Evolutionary conservation across 2,797 vertebrate genomes (phyloP).

Genomic region (Triplophysa bombifrons): DNA sequence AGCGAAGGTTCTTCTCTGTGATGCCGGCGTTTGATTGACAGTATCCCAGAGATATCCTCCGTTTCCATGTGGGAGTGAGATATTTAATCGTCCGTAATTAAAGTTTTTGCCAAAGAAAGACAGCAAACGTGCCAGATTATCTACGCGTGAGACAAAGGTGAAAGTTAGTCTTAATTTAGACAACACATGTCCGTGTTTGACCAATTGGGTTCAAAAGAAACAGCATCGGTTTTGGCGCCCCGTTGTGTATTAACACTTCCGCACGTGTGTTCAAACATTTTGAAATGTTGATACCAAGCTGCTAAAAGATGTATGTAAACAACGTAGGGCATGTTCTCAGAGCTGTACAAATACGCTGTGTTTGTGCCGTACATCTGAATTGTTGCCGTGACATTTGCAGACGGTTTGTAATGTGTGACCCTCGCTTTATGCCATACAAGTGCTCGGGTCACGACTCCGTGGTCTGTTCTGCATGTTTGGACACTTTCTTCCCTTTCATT

Average conservation of each 20-base stretch:
- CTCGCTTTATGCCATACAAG: slow-evolving; percentile 39
- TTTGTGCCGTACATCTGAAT: slow-evolving; percentile 1
- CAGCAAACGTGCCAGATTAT: slow-evolving; percentile 16
- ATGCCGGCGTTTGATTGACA: slow-evolving; percentile 49
- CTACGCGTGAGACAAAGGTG: background rate
- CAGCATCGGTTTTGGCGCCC: background rate
- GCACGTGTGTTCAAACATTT: background rate
- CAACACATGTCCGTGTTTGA: slow-evolving; percentile 28
- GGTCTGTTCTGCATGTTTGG: slow-evolving; percentile 53
- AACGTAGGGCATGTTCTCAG: slow-evolving; percentile 28
- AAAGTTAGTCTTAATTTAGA: slow-evolving; percentile 23
- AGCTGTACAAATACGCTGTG: slow-evolving; percentile 18
- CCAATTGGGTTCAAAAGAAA: background rate
- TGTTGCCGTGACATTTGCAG: slow-evolving; percentile 28
- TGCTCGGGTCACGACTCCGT: slow-evolving; percentile 34
- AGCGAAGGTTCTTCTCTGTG: slow-evolving; percentile 16
- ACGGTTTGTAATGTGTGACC: slow-evolving; percentile 9
- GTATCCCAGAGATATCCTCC: slow-evolving; percentile 41
- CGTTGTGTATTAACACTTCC: background rate
- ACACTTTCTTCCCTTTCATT: slow-evolving; percentile 49
- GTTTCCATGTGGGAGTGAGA: slow-evolving; percentile 44
- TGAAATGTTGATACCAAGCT: slow-evolving; percentile 30
- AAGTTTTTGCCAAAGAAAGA: slow-evolving; percentile 47
- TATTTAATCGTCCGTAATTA: slow-evolving; percentile 57
- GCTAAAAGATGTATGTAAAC: slow-evolving; percentile 37